Evolutionary conservation across 2,797 vertebrate species (phyloP).

Genomic region (Platalea minor): DNA sequence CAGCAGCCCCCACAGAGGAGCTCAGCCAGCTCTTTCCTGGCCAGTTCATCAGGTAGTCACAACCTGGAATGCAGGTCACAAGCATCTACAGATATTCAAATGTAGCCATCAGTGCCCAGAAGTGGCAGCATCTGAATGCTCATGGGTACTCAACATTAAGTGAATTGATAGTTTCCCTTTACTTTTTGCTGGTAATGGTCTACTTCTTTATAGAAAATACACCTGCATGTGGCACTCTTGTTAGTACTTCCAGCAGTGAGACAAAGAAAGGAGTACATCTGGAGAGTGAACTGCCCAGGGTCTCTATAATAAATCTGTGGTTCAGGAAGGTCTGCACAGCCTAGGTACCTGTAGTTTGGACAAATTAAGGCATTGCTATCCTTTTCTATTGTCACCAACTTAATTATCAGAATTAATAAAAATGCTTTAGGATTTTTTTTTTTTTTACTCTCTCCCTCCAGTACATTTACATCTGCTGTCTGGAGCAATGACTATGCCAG

Average conservation of each 20-base stretch:
- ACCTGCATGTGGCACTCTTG: neutral
- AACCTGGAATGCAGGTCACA: neutral
- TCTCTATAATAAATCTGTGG: neutral
- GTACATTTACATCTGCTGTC: neutral
- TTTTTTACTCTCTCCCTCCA: neutral
- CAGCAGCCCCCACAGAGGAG: neutral
- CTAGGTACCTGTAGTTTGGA: neutral
- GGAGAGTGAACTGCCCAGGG: neutral
- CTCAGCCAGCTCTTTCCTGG: neutral
- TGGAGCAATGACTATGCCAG: neutral
- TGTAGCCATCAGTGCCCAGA: neutral
- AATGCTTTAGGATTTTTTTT: neutral
- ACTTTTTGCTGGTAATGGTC: constrained; percentile 4
- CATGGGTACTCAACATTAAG: neutral
- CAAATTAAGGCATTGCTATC: neutral
- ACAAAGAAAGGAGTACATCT: neutral
- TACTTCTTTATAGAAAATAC: constrained; percentile 32
- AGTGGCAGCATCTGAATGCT: constrained; percentile 2
- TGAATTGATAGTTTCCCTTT: neutral
- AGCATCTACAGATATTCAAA: neutral
- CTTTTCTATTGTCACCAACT: neutral
- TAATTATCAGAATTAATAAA: neutral
- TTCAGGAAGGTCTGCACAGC: neutral
- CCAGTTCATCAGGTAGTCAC: neutral
- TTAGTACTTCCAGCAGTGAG: constrained; percentile 18